Conservation (phyloP, 2,888 invertebrate genomes). For the Melipona beecheii region DNA sequence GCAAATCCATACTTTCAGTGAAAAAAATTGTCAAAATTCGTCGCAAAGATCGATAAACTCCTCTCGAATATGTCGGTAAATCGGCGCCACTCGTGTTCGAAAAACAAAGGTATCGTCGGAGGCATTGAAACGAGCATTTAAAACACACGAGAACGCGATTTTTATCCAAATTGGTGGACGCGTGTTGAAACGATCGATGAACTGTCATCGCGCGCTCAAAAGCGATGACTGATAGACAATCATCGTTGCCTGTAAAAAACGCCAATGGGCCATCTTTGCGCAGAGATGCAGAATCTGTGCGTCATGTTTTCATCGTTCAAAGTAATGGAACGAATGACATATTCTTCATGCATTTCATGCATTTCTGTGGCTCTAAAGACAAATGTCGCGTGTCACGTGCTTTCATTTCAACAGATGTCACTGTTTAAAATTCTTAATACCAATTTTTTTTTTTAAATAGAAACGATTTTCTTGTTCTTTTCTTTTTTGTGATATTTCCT, state of each 20-base stretch:
- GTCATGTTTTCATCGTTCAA: background rate
- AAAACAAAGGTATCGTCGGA: background rate
- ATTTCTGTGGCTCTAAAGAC: background rate
- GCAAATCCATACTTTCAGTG: no score
- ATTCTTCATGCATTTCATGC: background rate
- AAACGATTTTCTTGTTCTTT: no score
- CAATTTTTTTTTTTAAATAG: no score
- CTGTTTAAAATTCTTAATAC: no score
- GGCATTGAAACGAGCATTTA: background rate
- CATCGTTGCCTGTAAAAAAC: background rate
- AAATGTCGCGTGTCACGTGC: no score
- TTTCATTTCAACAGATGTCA: no score
- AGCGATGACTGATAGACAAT: background rate
- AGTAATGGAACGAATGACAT: background rate
- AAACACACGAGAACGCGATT: background rate
- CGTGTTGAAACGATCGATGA: background rate
- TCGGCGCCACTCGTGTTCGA: no score
- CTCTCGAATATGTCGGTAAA: no score
- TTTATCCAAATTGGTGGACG: background rate
- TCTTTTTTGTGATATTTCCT: no score
- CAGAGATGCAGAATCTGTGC: background rate
- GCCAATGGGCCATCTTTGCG: background rate
- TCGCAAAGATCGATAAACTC: background rate
- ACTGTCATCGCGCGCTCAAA: background rate
- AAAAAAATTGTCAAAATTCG: background rate